These are phyloP conservation scores for Zootermopsis nevadensis DNA, from an alignment of 2,888 invertebrate species.

Conservation along the genomic window DNA sequence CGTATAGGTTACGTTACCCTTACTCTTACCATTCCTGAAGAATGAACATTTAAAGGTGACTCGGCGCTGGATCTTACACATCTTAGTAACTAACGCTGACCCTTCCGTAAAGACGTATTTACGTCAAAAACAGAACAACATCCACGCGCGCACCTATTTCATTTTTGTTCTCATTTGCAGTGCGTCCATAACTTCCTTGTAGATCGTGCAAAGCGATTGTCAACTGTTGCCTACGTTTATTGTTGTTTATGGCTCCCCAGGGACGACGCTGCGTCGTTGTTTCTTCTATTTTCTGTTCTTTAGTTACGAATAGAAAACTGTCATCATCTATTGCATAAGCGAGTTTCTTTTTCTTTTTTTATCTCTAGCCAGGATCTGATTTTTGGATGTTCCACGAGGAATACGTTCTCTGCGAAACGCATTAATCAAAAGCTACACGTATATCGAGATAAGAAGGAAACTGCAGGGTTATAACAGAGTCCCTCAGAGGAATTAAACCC, in stretches of 20 bases:
- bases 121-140: too few species aligned
- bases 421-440: constrained; percentile 36
- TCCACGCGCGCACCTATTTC: background rate
- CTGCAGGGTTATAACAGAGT: background rate
- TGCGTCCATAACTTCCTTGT: background rate
- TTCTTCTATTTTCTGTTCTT: background rate
- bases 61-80: too few species aligned
- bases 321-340: constrained; percentile 3
- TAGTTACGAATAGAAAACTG: background rate
- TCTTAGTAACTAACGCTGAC: too few species aligned
- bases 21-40: too few species aligned
- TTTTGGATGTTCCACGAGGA: background rate
- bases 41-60: too few species aligned
- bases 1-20: too few species aligned
- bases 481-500: constrained; percentile 46
- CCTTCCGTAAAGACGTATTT: too few species aligned
- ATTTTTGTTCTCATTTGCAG: background rate
- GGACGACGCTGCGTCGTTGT: background rate
- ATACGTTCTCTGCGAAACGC: background rate
- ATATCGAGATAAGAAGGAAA: constrained; percentile 1
- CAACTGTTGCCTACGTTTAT: background rate
- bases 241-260: constrained; percentile 14
- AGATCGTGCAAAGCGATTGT: background rate
- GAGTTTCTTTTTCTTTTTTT: background rate
- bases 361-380: background rate